Base-by-base conservation (phyloP, 2,113 vertebrate species). In the Indicator maculatus region DNA sequence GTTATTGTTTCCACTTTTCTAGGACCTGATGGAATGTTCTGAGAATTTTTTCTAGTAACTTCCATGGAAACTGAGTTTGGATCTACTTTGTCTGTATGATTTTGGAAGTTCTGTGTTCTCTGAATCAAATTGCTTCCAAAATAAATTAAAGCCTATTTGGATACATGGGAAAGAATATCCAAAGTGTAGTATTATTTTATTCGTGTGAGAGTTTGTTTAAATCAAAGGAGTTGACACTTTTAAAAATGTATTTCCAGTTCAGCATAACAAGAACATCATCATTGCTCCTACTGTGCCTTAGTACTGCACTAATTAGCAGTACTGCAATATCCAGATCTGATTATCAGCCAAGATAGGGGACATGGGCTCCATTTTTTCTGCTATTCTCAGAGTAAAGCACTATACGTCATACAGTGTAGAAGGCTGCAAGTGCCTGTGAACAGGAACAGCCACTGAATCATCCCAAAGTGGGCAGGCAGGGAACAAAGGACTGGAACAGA, bases 31-130 rank as follows among this genome's bases (percentile, higher is more conserved):
- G 85, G 30, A 93, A 78, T 2, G 30, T 69, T 87, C n/a, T 50
- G 45, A 89, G 50, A 89, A 21, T 15, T 80, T 88, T 91, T 95
- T 70, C 85, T 50, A 91, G 85, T 83, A 76, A 21, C 30, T 83
- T 66, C 78, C 36, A 52, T 24, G 21, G 52, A 88, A 96, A 95
- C 55, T 55, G 50, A 93, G 60, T 70, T 86, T 60, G 72, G 12
- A 8, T 3, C 27, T 53, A 24, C 5, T 18, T 8, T 59, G 12
- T 28, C 75, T 85, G 83, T 39, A 33, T 12, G n/a, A 2, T 55
- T 91, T 59, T 38, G 30, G 52, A 76, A n/a, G 11, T 18, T 55
- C 16, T 36, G 50, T 39, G 24, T 63, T 87, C 61, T 83, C 63
- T 41, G 39, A 91, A n/a, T 65, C 30, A 53, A 78, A 86, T 8